Percentiles rank a stretch among this genome's conserved stretches.
phyloP scores from a whole-genome alignment of 2,888 invertebrate species.

The Drosophila multiciliata region DNA sequence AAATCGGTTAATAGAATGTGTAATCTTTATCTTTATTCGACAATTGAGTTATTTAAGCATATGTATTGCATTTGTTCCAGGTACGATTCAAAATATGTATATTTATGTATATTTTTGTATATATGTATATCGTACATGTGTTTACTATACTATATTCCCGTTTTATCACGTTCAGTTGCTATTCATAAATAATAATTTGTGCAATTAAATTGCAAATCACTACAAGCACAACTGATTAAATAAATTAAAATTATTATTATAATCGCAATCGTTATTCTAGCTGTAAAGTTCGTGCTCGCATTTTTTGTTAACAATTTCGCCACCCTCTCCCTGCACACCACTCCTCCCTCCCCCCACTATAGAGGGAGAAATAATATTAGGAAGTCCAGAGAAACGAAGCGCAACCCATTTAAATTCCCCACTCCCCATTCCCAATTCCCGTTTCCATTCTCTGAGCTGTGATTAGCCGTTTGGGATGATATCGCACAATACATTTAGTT shows the following conservation, averaged over 20 bases:
- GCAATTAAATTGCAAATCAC: constrained; percentile 72
- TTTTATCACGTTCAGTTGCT: constrained; percentile 37
- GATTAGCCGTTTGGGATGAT: constrained; percentile 26
- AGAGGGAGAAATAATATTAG: not conserved
- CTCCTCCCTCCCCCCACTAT: not conserved
- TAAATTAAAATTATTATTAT: constrained; percentile 54
- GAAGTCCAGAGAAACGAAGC: constrained; percentile 3
- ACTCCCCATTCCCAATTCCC: constrained; percentile 22
- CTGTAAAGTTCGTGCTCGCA: constrained; percentile 46
- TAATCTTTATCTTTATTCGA: not conserved
- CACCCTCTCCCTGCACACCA: not conserved
- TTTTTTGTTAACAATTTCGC: constrained; percentile 59
- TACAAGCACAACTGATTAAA: constrained; percentile 55
- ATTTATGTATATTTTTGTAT: not conserved
- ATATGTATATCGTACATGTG: constrained; percentile 31
- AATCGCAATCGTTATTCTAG: constrained; percentile 22
- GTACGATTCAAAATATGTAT: not conserved
- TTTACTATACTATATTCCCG: constrained; percentile 13
- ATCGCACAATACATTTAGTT: constrained; percentile 4
- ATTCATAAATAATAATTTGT: constrained; percentile 69
- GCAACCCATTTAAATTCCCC: constrained; percentile 18
- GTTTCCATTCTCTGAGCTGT: constrained; percentile 23
- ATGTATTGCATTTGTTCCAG: constrained; percentile 11
- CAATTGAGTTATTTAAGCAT: constrained; percentile 12
- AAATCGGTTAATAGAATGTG: not conserved